These are phyloP conservation scores for Raja brachyura DNA, from an alignment of 2,113 vertebrate genomes.

Conservation along the genomic window DNA sequence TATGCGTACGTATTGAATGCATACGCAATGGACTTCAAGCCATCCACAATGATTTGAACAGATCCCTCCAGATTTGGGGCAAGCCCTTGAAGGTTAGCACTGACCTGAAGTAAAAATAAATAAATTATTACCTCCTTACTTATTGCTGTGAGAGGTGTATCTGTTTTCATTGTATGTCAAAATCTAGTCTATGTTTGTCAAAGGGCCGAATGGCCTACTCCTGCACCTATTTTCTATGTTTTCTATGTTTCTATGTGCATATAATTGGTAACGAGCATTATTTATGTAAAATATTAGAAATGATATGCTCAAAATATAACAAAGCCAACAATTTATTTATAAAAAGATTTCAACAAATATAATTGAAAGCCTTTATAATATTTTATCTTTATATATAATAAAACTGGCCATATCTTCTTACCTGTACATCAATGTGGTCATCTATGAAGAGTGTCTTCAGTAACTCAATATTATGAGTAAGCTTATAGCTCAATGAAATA, in stretches of 20 bases:
- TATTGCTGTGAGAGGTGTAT: background rate
- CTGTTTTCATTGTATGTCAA: background rate
- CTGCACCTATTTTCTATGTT: too few species aligned
- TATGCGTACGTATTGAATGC: slow-evolving; percentile 49
- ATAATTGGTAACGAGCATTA: background rate
- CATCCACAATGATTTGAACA: slow-evolving; percentile 46
- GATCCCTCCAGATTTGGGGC: slow-evolving; percentile 50
- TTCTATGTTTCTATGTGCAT: too few species aligned
- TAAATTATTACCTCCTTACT: slow-evolving; percentile 34
- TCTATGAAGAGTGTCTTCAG: slow-evolving; percentile 53
- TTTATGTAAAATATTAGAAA: background rate
- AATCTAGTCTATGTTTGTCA: background rate
- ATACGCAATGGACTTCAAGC: slow-evolving; percentile 52
- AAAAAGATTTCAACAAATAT: too few species aligned
- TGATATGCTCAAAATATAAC: too few species aligned
- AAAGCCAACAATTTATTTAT: background rate
- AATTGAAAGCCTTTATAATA: too few species aligned
- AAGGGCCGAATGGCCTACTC: too few species aligned
- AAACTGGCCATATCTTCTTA: slow-evolving; percentile 40
- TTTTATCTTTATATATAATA: too few species aligned
- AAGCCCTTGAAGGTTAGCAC: slow-evolving; percentile 43
- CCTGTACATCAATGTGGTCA: slow-evolving; percentile 59
- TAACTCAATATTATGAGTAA: slow-evolving; percentile 57
- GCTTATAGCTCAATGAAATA: slow-evolving; percentile 49
- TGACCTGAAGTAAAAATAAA: slow-evolving; percentile 43